Conservation (phyloP, 2,888 invertebrate species). For the Clistopyga incitator region DNA sequence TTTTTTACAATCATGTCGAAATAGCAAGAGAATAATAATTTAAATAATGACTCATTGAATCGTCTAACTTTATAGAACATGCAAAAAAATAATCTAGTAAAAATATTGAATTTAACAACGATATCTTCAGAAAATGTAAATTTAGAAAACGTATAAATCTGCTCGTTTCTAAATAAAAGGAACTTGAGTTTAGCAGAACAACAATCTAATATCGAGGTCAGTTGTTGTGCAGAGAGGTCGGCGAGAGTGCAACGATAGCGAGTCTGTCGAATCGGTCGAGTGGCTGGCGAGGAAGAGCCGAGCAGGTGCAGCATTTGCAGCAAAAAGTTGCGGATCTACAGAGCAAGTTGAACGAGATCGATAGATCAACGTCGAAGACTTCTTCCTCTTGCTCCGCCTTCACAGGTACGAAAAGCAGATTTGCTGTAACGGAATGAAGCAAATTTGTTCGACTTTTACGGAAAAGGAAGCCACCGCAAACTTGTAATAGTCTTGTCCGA, state of each 20-base stretch:
- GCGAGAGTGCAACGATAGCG: conserved; percentile 89
- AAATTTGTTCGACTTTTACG: conserved; percentile 4
- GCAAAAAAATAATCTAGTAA: too few species aligned
- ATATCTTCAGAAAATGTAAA: not conserved
- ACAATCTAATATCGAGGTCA: conserved; percentile 65
- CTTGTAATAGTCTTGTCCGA: conserved; percentile 65
- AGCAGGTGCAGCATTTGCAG: conserved; percentile 90
- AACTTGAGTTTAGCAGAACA: not conserved
- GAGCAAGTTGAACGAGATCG: conserved; percentile 85
- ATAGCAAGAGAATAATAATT: too few species aligned
- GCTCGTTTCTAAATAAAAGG: not conserved
- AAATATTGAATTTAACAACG: too few species aligned
- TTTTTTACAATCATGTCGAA: too few species aligned
- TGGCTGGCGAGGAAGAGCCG: conserved; percentile 92
- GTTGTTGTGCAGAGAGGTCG: conserved; percentile 91
- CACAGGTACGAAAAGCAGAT: conserved; percentile 41
- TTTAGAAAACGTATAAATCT: not conserved
- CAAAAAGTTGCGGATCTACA: conserved; percentile 89
- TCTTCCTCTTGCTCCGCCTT: conserved; percentile 34
- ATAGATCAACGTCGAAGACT: conserved; percentile 57
- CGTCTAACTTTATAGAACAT: too few species aligned
- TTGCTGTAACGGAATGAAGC: not conserved
- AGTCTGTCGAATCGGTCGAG: conserved; percentile 86
- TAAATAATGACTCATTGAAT: too few species aligned
- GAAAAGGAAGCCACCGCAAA: conserved; percentile 29